Percentiles rank a stretch among this genome's conserved stretches.
Conservation (phyloP, 2,113 vertebrate genomes). For the Macrotus californicus region DNA sequence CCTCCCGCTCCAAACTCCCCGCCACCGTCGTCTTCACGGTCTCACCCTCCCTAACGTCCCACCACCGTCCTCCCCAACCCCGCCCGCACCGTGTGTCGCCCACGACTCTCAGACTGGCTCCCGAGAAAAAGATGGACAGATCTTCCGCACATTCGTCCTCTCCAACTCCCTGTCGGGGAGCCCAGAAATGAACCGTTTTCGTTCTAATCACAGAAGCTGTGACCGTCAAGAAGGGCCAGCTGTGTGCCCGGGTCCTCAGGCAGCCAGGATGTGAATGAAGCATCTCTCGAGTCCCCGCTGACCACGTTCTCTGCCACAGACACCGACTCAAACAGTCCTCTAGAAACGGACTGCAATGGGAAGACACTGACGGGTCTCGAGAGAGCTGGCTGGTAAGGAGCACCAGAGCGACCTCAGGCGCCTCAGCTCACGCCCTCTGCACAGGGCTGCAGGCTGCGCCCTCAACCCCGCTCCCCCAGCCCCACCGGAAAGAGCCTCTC, state of each 20-base stretch:
- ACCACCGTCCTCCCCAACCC: no score
- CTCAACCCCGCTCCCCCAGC: background rate
- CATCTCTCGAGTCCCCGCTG: background rate
- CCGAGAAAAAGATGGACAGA: no score
- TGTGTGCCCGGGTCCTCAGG: fast-evolving
- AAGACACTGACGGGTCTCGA: background rate
- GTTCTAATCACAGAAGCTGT: background rate
- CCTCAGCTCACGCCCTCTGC: background rate
- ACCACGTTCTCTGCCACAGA: background rate
- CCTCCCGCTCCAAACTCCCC: background rate
- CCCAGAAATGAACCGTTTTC: background rate
- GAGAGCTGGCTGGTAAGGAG: background rate
- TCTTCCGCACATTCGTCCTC: background rate
- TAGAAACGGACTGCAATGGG: background rate
- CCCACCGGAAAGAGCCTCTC: background rate
- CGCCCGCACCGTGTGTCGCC: fast-evolving
- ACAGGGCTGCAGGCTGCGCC: fast-evolving
- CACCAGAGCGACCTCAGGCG: background rate
- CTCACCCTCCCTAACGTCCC: no score
- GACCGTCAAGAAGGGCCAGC: background rate
- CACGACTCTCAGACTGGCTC: background rate
- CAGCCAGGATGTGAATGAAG: background rate
- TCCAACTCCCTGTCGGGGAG: background rate
- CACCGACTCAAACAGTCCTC: background rate
- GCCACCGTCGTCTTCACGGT: fast-evolving